Conservation (phyloP, 2,113 vertebrate species). For the Paramisgurnus dabryanus region DNA sequence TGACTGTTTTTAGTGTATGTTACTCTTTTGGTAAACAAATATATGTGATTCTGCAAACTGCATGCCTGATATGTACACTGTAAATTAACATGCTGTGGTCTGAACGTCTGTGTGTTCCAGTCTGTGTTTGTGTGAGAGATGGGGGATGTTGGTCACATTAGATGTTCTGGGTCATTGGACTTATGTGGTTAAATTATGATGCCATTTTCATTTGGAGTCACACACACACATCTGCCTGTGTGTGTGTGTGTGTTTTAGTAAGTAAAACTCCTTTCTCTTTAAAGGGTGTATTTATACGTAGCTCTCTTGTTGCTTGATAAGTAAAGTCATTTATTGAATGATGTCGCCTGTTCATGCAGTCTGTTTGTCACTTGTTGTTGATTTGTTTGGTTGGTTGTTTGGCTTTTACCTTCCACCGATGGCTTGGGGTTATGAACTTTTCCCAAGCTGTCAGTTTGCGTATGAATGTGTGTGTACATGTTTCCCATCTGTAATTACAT, state of each 20-base stretch:
- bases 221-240: constrained; percentile 1
- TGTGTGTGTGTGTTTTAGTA: not conserved
- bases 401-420: not conserved
- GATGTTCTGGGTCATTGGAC: constrained; percentile 46
- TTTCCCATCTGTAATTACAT: constrained; percentile 16
- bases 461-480: constrained; percentile 25
- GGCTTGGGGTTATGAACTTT: constrained; percentile 20
- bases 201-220: constrained; percentile 15
- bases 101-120: constrained; percentile 17
- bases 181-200: constrained; percentile 26
- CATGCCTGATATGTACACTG: not conserved
- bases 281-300: constrained; percentile 6
- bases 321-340: not conserved
- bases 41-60: constrained; percentile 2
- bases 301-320: not conserved
- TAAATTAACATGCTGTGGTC: not conserved
- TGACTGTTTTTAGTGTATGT: constrained; percentile 20
- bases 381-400: constrained; percentile 1
- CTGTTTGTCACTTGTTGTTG: not conserved
- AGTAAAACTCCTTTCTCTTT: not conserved
- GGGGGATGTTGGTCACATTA: constrained; percentile 30
- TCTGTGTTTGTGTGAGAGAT: constrained; percentile 2
- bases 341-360: not conserved
- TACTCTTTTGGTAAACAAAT: constrained; percentile 3
- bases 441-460: constrained; percentile 17